Evolutionary conservation across 2,888 invertebrate genomes (phyloP).

Genomic region (Holacanthella duospinosa): DNA sequence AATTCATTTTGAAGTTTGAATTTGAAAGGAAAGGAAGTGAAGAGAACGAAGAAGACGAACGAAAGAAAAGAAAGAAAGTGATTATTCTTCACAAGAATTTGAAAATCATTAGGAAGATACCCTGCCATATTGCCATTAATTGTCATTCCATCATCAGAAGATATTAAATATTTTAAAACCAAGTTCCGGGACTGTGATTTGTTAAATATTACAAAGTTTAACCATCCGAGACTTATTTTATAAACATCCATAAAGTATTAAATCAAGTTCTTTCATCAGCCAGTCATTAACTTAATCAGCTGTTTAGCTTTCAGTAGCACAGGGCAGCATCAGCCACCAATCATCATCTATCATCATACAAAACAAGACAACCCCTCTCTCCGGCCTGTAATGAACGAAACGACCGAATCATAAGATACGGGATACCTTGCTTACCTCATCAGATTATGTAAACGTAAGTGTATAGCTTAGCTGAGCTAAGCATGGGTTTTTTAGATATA

Average conservation of each 20-base stretch:
- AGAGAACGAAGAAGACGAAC: too few species aligned
- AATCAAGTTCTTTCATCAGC: slow-evolving; percentile 3
- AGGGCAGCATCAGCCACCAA: background rate
- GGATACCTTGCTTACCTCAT: background rate
- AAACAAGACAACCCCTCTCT: too few species aligned
- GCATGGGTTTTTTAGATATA: too few species aligned
- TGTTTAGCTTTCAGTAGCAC: background rate
- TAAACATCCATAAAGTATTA: slow-evolving; percentile 1
- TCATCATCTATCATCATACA: too few species aligned
- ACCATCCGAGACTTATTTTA: background rate
- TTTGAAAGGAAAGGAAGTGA: too few species aligned
- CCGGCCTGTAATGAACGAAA: too few species aligned
- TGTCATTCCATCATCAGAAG: background rate
- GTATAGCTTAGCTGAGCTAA: too few species aligned
- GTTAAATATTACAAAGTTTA: background rate
- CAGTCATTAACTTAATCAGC: background rate
- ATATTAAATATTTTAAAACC: background rate
- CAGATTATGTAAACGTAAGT: background rate
- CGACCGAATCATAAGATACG: background rate
- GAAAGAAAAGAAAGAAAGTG: too few species aligned
- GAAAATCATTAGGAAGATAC: too few species aligned
- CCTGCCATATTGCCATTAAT: slow-evolving; percentile 4
- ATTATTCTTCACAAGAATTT: too few species aligned
- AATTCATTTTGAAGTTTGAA: too few species aligned
- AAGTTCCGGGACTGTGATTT: background rate